Conservation (phyloP, 2,797 vertebrate genomes). For the Knipowitschia caucasica region DNA sequence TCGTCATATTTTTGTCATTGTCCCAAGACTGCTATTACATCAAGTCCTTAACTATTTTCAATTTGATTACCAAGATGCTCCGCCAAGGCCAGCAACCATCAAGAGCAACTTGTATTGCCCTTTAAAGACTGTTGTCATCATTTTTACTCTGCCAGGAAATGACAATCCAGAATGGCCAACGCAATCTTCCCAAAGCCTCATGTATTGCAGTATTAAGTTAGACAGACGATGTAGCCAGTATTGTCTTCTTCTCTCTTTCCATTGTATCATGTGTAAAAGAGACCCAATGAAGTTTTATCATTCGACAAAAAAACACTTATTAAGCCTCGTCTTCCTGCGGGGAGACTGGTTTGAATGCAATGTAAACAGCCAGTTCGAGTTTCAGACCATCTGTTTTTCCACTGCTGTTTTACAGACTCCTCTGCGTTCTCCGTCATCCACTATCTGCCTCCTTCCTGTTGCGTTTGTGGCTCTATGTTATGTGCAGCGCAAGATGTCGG, state of each 20-base stretch:
- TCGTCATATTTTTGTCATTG: not conserved
- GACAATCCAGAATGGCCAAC: conserved; percentile 28
- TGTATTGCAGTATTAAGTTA: conserved; percentile 34
- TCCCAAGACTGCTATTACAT: not conserved
- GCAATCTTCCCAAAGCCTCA: conserved; percentile 33
- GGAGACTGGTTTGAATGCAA: conserved; percentile 32
- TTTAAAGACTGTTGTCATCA: conserved; percentile 9
- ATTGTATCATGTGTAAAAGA: conserved; percentile 39
- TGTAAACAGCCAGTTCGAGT: conserved; percentile 47
- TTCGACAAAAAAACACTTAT: conserved; percentile 24
- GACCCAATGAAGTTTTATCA: conserved; percentile 44
- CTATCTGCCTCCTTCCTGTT: conserved; percentile 12
- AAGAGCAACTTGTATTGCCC: conserved; percentile 16
- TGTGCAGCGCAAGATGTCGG: not conserved
- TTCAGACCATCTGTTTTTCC: conserved; percentile 40
- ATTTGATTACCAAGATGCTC: not conserved
- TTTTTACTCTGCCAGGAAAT: conserved; percentile 17
- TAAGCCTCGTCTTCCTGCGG: conserved; percentile 36
- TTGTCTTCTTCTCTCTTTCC: conserved; percentile 12
- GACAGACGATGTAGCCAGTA: conserved; percentile 31
- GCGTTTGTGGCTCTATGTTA: conserved; percentile 23
- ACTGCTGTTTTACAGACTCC: conserved; percentile 12
- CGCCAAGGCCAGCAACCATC: conserved; percentile 1
- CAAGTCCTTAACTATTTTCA: not conserved
- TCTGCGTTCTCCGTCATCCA: conserved; percentile 26